phyloP scores from a whole-genome alignment of 2,113 vertebrate species.

The Holacanthus passer region DNA sequence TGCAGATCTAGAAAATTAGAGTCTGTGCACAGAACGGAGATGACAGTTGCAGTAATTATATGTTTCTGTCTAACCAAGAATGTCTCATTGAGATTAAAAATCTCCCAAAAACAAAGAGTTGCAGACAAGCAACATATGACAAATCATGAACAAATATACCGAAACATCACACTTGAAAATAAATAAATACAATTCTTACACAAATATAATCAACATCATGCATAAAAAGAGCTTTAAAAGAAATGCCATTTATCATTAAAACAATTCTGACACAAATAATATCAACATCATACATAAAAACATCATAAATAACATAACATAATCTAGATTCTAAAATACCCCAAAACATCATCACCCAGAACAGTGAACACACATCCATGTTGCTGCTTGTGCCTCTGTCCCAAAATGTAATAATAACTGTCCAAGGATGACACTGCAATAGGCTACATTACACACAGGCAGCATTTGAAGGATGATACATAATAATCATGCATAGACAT shows the following conservation, averaged over 20 bases:
- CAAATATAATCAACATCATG: no score
- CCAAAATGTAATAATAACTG: not conserved
- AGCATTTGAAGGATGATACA: conserved; percentile 20
- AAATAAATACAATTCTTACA: not conserved
- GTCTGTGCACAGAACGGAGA: no score
- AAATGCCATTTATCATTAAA: no score
- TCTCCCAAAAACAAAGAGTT: not conserved
- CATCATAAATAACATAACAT: no score
- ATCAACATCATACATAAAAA: no score
- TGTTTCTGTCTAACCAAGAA: not conserved
- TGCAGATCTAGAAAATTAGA: not conserved
- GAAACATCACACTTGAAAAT: not conserved
- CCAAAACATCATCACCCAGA: not conserved
- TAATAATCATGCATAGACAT: not conserved
- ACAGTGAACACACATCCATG: not conserved
- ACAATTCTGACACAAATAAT: no score
- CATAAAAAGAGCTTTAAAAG: no score
- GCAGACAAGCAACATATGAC: not conserved
- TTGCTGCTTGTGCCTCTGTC: not conserved
- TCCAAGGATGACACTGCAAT: not conserved
- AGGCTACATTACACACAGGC: not conserved
- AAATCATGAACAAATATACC: not conserved
- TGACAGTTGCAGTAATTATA: not conserved
- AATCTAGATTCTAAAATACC: not conserved
- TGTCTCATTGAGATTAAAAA: not conserved